Percentiles rank a stretch among this genome's conserved stretches.
These are phyloP conservation scores for Raja brachyura DNA, from an alignment of 2,113 vertebrate species.

Conservation along the genomic window DNA sequence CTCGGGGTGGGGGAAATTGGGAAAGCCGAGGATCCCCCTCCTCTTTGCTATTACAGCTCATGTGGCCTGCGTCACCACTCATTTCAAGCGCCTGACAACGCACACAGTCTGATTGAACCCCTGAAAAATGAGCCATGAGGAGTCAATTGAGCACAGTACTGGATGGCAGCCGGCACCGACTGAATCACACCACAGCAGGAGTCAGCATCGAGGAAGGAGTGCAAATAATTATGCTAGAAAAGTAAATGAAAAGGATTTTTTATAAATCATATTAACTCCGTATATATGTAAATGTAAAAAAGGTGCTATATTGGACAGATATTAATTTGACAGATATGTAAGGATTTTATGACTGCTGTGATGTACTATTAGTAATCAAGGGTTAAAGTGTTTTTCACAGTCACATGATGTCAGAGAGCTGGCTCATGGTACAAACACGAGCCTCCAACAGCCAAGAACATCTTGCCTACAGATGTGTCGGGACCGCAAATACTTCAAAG, in stretches of 20 bases:
- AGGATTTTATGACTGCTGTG: neutral
- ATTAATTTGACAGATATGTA: constrained; percentile 20
- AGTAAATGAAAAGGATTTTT: neutral
- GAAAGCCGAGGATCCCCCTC: neutral
- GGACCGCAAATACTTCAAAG: constrained; percentile 95
- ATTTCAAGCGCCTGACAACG: neutral
- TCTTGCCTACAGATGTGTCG: constrained; percentile 97
- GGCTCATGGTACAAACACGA: constrained; percentile 51
- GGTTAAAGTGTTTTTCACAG: constrained; percentile 82
- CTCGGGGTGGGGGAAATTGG: neutral
- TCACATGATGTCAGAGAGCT: constrained; percentile 82
- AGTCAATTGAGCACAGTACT: neutral
- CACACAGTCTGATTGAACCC: neutral
- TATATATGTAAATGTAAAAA: neutral
- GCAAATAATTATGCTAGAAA: neutral
- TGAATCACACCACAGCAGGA: neutral
- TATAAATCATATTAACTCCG: neutral
- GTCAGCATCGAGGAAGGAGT: neutral
- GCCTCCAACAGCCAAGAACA: constrained; percentile 59
- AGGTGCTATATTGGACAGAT: neutral
- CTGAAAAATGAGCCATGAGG: neutral
- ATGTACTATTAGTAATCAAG: constrained; percentile 46
- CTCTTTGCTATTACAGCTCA: neutral
- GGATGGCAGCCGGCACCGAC: neutral
- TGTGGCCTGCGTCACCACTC: neutral